phyloP scores from a whole-genome alignment of 1,140 invertebrate species.

The Latrodectus geometricus region DNA sequence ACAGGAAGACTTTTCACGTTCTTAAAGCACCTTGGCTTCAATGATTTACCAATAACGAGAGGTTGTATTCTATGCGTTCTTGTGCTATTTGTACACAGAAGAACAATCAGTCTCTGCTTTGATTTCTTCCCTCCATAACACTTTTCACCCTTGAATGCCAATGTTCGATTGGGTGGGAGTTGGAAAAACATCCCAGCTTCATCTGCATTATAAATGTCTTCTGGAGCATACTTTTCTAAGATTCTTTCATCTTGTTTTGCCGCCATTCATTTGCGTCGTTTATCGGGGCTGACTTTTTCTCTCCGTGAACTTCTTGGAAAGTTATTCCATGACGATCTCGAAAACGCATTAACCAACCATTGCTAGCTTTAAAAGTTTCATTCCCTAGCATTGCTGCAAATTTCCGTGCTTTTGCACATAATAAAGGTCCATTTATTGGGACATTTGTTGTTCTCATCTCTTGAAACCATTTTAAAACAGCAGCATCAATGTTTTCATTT shows the following conservation, averaged over 20 bases:
- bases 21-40: constrained; percentile 5
- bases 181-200: constrained; percentile 7
- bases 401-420: constrained; percentile 20
- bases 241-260: constrained; percentile 14
- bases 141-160: constrained; percentile 21
- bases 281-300: constrained; percentile 16
- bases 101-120: constrained; percentile 20
- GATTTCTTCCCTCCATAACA: neutral
- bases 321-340: constrained; percentile 25
- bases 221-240: neutral
- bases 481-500: constrained; percentile 31
- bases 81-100: constrained; percentile 14
- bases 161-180: constrained; percentile 12
- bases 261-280: constrained; percentile 13
- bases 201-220: constrained; percentile 15
- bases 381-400: constrained; percentile 26
- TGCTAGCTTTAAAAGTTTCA: constrained; percentile 23
- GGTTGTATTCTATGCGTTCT: constrained; percentile 14
- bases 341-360: constrained; percentile 31
- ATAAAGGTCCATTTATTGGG: constrained; percentile 26
- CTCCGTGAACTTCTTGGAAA: constrained; percentile 30
- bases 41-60: constrained; percentile 38
- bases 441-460: constrained; percentile 24
- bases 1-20: constrained; percentile 26
- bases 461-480: constrained; percentile 27